Evolutionary conservation across 2,113 vertebrate genomes (phyloP), one percentile per base, ranked within the genome.

Genomic region (Halcyon malimbica): DNA sequence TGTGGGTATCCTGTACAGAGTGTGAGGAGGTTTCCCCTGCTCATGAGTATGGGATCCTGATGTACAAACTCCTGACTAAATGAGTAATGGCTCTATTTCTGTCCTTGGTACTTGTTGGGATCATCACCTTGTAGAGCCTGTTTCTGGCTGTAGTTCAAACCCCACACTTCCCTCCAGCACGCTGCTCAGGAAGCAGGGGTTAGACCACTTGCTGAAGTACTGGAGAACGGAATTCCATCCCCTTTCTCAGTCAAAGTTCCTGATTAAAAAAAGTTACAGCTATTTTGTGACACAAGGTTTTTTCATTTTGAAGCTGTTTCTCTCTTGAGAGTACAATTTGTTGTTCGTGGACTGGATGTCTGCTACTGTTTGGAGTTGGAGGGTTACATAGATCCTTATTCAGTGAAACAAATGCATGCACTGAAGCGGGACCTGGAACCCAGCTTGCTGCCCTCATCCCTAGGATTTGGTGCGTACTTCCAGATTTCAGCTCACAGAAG

Each of bases 1-100:
- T 0, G 0, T 28, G 51, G 4, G 31, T 76, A 33, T 83, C 31
- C 7, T 14, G 14, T 31, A 8, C 1, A 29, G 15, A 33, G 4
- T n/a, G 19, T 39, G 21, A 6, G 7, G n/a, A 71, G 10, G 2
- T 11, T 59, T 75, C 24, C 14, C 33, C 14, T 75, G 23, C 25
- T 37, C 79, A 18, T 2, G 6, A 37, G 3, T 59, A 5, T 19
- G 51, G 10, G 33, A 15, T 74, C 3, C 26, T 62, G 53, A 28
- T 60, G 42, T 35, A 53, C 7, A n/a, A 25, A 44, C 31, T 37
- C 59, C 18, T 75, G 24, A 26, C 23, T 79, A 20, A 44, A 44
- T 44, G 15, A 21, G 23, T 59, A 15, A 41, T 29, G 37, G 24
- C 41, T 53, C 4, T 75, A 10, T 76, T 88, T 92, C 9, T 63